These are phyloP conservation scores for Leptinotarsa peninsularis DNA, from an alignment of 2,888 invertebrate species.

Conservation along the genomic window DNA sequence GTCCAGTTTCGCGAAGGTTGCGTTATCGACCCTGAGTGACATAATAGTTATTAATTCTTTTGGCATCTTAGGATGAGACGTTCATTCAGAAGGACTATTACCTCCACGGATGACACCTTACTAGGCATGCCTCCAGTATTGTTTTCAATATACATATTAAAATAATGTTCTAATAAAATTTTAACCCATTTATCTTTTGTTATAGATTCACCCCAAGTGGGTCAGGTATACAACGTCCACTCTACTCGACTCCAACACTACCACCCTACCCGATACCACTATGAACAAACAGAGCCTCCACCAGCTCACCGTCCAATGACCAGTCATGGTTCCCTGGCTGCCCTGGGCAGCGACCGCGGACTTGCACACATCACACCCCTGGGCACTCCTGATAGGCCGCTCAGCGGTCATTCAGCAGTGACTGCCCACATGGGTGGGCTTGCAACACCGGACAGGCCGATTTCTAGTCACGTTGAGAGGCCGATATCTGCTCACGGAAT, in stretches of 20 bases:
- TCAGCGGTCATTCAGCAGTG: slow-evolving; percentile 53
- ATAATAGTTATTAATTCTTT: no score
- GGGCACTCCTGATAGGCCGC: slow-evolving; percentile 57
- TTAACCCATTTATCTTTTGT: slow-evolving; percentile 22
- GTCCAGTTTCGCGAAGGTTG: no score
- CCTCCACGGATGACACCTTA: no score
- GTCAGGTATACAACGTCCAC: slow-evolving; percentile 72
- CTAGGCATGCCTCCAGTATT: no score
- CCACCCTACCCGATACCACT: slow-evolving; percentile 67
- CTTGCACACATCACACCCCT: slow-evolving; percentile 60
- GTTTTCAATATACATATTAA: no score
- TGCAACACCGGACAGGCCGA: slow-evolving; percentile 51
- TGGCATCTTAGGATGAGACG: no score
- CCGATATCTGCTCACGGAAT: slow-evolving; percentile 60
- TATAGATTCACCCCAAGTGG: slow-evolving; percentile 73
- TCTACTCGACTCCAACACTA: slow-evolving; percentile 68
- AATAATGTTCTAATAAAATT: neutral
- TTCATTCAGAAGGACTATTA: no score
- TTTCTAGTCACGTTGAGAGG: slow-evolving; percentile 59
- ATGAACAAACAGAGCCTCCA: slow-evolving; percentile 74
- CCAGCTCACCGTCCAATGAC: slow-evolving; percentile 70
- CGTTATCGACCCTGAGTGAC: no score
- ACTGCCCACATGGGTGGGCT: slow-evolving; percentile 40
- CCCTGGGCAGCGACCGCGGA: slow-evolving; percentile 62
- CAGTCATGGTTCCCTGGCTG: slow-evolving; percentile 64